These are phyloP conservation scores for Thoracochromis brauschi DNA, from an alignment of 2,113 vertebrate species.

Conservation along the genomic window DNA sequence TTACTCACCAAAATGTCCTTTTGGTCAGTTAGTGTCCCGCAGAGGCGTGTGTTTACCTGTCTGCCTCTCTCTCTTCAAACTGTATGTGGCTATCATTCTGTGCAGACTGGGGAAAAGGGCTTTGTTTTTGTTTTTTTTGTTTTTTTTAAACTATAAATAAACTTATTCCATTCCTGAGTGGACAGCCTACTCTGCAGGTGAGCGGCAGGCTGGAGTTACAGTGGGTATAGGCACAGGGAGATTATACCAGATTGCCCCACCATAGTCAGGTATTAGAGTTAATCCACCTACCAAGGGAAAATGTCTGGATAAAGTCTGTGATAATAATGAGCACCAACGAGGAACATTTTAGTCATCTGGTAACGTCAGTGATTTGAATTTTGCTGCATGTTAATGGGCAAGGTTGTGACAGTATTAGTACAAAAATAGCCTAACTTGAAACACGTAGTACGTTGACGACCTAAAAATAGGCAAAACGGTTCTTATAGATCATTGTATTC, in stretches of 20 bases:
- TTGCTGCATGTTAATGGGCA: background rate
- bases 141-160: conserved; percentile 6
- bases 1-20: conserved; percentile 1
- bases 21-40: background rate
- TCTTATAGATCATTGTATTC: background rate
- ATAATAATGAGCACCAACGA: background rate
- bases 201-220: conserved; percentile 28
- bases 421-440: background rate
- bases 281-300: conserved; percentile 35
- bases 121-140: fast-evolving
- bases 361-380: background rate
- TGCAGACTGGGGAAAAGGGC: background rate
- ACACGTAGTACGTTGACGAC: background rate
- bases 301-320: conserved; percentile 11
- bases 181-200: background rate
- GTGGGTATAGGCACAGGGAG: conserved; percentile 10
- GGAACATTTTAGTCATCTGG: background rate
- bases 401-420: background rate
- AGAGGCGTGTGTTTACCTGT: background rate
- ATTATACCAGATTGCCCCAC: conserved; percentile 37
- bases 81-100: background rate
- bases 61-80: background rate
- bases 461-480: background rate
- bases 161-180: background rate
- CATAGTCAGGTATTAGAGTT: conserved; percentile 42